Base-by-base conservation (phyloP, 2,888 invertebrate genomes). In the Trachelus stipa region DNA sequence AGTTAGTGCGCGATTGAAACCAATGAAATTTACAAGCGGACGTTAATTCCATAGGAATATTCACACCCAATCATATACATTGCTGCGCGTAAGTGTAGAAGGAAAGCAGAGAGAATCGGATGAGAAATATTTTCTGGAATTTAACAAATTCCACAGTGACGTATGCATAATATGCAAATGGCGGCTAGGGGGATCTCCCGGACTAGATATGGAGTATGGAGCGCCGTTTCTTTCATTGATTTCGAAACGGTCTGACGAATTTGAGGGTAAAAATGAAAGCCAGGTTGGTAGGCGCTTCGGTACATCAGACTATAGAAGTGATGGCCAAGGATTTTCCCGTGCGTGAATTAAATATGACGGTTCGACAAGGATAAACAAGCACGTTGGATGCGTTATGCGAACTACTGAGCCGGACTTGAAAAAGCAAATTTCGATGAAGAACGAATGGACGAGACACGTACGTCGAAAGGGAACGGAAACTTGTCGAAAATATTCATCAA, bases 401-500 rank as follows among this genome's bases (percentile, higher is more conserved):
- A 23, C 56, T 56, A 9, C 23, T 23, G 9, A 6, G 56, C 23
- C 56, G 23, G 23, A 56, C 56, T 56, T 23, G 56, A 23, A 56
- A 56, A 56, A 23, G 56, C 56, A 56, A 23, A 23, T 56, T 56
- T 56, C 23, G 56, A 56, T 56, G 23, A 1, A 56, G 56, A 56
- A 56, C 56, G 9, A 23, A 56, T 23, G 40, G 40, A 6, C 15
- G 40, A 40, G 15, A 15, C 40, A 23, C 56, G 56, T 56, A 73
- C 56, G 73, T 76, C 69, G 75, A 68, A 78, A 76, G 71, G 75
- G 75, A 76, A 73, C 73, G 68, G 35, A 31, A 34, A 71, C 33
- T 73, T 78, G 73, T 78, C 78, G 73, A 78, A 78, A 78, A 78
- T 78, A 78, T 76, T 75, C 75, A 37, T 31, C 73, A 73, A 78